Evolutionary conservation across 2,797 vertebrate genomes (phyloP).

Genomic region (Staurois parvus): DNA sequence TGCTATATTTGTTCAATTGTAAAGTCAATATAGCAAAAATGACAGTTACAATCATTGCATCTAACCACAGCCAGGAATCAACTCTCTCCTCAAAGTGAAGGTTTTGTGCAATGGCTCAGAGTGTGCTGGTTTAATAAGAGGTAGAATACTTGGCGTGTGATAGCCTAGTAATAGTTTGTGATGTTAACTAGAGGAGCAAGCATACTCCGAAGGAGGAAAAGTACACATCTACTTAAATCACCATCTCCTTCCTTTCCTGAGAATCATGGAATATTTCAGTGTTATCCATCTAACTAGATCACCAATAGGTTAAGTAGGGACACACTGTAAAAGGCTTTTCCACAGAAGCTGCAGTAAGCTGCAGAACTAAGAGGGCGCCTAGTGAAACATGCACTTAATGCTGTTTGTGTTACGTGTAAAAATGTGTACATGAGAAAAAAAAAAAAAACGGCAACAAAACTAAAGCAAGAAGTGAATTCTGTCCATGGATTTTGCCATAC

Average conservation of each 20-base stretch:
- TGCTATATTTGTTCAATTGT: too few relatives aligned
- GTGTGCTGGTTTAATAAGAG: too few relatives aligned
- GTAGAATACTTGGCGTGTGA: too few relatives aligned
- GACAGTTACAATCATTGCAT: too few relatives aligned
- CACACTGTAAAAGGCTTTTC: slow-evolving; percentile 81
- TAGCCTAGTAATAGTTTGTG: too few relatives aligned
- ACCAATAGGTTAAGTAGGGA: slow-evolving; percentile 8
- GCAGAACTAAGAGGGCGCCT: slow-evolving; percentile 73
- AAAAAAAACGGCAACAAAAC: slow-evolving; percentile 83
- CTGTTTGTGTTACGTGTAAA: slow-evolving; percentile 58
- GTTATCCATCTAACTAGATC: slow-evolving; percentile 24
- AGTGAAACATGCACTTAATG: slow-evolving; percentile 79
- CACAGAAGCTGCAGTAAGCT: slow-evolving; percentile 82
- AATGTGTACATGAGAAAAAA: slow-evolving; percentile 83
- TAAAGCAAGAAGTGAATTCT: slow-evolving; percentile 81
- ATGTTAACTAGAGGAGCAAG: too few relatives aligned
- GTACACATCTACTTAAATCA: background rate
- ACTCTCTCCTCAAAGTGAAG: too few relatives aligned
- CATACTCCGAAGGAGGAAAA: too few relatives aligned
- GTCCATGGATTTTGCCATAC: slow-evolving; percentile 79
- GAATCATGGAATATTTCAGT: background rate
- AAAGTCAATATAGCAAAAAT: too few relatives aligned
- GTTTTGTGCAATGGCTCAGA: too few relatives aligned
- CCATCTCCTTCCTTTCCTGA: background rate
- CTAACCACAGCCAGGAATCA: too few relatives aligned